phyloP scores from a whole-genome alignment of 2,113 vertebrate genomes.

The Toxostoma redivivum region DNA sequence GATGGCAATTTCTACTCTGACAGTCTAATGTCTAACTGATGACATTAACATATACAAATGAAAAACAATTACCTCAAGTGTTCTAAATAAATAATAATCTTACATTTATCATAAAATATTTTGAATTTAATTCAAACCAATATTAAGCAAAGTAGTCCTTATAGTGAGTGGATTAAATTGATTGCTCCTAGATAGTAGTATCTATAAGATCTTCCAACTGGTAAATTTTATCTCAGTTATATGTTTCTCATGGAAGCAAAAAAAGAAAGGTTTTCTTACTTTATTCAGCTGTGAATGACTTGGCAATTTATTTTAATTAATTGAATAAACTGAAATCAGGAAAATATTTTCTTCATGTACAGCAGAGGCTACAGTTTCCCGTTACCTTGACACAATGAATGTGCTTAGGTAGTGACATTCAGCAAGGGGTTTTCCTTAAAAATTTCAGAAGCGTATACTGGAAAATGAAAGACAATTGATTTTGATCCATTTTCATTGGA shows the following conservation, averaged over 20 bases:
- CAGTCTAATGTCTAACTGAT: background rate
- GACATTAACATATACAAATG: background rate
- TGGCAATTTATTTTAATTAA: background rate
- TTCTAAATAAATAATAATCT: background rate
- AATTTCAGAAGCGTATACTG: background rate
- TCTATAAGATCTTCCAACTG: background rate
- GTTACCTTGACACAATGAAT: background rate
- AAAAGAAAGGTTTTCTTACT: background rate
- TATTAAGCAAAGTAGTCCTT: background rate
- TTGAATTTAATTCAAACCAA: background rate
- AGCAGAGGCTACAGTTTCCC: background rate
- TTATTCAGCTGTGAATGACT: background rate
- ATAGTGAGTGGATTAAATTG: background rate
- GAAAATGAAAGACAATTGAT: background rate
- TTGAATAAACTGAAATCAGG: background rate
- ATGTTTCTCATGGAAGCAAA: background rate
- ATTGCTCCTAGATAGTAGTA: background rate
- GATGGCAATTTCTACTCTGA: background rate
- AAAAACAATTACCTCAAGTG: background rate
- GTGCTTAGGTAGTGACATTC: background rate
- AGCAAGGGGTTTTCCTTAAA: background rate
- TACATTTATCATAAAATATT: background rate
- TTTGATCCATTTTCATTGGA: background rate
- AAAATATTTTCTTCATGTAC: background rate
- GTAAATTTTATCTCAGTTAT: background rate